A percentile compares a stretch with the other conserved stretches of the same genome.
phyloP scores from a whole-genome alignment of 1,140 invertebrate genomes.

The Drosophila tropicalis region DNA sequence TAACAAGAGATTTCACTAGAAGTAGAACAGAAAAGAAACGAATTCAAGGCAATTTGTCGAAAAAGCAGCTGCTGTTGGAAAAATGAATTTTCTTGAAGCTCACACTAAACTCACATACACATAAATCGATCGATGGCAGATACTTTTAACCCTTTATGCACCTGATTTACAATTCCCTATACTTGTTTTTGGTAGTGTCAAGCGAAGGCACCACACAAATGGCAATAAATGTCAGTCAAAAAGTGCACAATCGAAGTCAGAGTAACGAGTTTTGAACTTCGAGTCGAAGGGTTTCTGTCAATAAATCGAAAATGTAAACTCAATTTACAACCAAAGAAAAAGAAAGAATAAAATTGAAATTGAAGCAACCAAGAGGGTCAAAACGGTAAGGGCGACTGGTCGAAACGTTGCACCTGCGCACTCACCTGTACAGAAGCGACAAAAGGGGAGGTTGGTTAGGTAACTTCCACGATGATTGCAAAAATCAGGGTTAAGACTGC shows the following conservation, averaged over 20 bases:
- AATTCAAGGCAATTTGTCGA: not conserved
- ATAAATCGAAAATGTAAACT: conserved; percentile 80
- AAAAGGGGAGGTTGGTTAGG: not conserved
- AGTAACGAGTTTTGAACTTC: not conserved
- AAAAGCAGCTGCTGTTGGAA: conserved; percentile 11
- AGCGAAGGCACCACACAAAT: conserved; percentile 63
- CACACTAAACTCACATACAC: not conserved
- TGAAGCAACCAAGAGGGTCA: conserved; percentile 67
- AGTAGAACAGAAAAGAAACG: not conserved
- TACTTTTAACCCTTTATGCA: not conserved
- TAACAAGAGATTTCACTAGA: conserved; percentile 14
- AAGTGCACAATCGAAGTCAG: conserved; percentile 53
- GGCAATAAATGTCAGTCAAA: conserved; percentile 75
- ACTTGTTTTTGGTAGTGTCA: conserved; percentile 41
- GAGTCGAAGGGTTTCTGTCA: conserved; percentile 52
- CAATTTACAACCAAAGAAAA: conserved; percentile 71
- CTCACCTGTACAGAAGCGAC: conserved; percentile 10
- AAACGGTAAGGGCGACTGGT: conserved; percentile 20
- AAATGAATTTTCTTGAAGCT: conserved; percentile 8
- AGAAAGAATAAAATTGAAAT: conserved; percentile 59
- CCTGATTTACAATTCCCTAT: conserved; percentile 21
- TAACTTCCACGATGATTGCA: conserved; percentile 16
- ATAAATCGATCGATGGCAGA: not conserved
- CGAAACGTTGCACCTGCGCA: conserved; percentile 59
- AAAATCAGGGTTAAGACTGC: conserved; percentile 27